Percentiles rank a stretch among this genome's conserved stretches.
Evolutionary conservation across 2,888 invertebrate species (phyloP).

Genomic region (Drosophila rellima): DNA sequence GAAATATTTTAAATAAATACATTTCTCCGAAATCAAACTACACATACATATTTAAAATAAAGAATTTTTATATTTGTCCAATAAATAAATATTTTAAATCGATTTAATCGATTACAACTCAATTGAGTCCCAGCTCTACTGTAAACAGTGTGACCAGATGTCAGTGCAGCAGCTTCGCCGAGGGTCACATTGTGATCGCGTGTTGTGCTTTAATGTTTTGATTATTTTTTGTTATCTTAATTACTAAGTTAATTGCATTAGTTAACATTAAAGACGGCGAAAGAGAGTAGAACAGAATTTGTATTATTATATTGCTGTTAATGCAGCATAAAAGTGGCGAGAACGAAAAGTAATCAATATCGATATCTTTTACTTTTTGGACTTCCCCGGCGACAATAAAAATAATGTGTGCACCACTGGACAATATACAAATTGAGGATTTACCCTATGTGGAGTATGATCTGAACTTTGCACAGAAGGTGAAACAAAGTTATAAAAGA

Average conservation of each 20-base stretch:
- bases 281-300: background rate
- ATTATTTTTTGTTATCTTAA: no score
- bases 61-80: no score
- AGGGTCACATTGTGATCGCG: slow-evolving; percentile 14
- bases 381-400: slow-evolving; percentile 45
- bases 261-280: background rate
- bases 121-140: no score
- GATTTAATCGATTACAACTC: background rate
- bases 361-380: slow-evolving; percentile 18
- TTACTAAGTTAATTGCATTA: background rate
- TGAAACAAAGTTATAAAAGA: slow-evolving; percentile 42
- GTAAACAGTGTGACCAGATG: slow-evolving; percentile 1
- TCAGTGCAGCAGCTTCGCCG: background rate
- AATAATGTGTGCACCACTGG: slow-evolving; percentile 38
- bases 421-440: slow-evolving; percentile 74
- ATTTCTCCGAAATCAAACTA: no score
- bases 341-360: background rate
- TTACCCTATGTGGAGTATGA: slow-evolving; percentile 85
- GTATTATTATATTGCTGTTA: background rate
- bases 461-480: slow-evolving; percentile 86
- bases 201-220: slow-evolving; percentile 13
- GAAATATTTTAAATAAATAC: no score
- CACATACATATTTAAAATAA: no score
- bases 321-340: background rate
- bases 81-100: no score